These are phyloP conservation scores for Drosophila sulfurigaster DNA, from an alignment of 1,140 invertebrate species.

Conservation along the genomic window DNA sequence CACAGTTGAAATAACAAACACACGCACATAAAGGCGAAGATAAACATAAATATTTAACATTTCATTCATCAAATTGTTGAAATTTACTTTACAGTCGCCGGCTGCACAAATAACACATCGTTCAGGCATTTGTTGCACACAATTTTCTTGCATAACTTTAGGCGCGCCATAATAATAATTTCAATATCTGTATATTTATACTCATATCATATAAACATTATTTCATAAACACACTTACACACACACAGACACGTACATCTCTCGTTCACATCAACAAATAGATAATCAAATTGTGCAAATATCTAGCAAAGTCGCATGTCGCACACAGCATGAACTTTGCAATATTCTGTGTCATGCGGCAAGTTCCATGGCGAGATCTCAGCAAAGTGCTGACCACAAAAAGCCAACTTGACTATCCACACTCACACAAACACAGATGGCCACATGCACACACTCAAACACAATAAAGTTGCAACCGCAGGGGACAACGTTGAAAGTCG, in stretches of 20 bases:
- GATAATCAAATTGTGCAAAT: slow-evolving; percentile 75
- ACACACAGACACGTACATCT: neutral
- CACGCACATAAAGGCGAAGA: neutral
- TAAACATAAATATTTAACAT: slow-evolving; percentile 77
- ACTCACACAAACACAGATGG: neutral
- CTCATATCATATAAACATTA: slow-evolving; percentile 68
- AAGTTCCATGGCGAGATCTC: slow-evolving; percentile 28
- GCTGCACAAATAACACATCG: slow-evolving; percentile 42
- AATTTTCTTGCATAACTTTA: slow-evolving; percentile 55
- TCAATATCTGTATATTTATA: slow-evolving; percentile 34
- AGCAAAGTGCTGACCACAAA: slow-evolving; percentile 37
- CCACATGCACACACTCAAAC: neutral
- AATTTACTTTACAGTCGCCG: slow-evolving; percentile 47
- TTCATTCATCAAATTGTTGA: slow-evolving; percentile 60
- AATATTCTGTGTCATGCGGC: slow-evolving; percentile 48
- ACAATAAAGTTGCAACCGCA: slow-evolving; percentile 53
- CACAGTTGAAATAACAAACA: slow-evolving; percentile 1
- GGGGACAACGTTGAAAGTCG: slow-evolving; percentile 53
- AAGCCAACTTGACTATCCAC: slow-evolving; percentile 38
- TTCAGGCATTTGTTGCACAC: slow-evolving; percentile 1
- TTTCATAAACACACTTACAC: slow-evolving; percentile 24
- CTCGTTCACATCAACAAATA: slow-evolving; percentile 51
- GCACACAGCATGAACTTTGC: slow-evolving; percentile 59
- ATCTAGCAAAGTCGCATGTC: slow-evolving; percentile 56
- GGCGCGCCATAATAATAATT: slow-evolving; percentile 41